Percentiles rank a stretch among this genome's conserved stretches.
Conservation (phyloP, 2,888 invertebrate genomes). For the Aleiodes leptofemur region DNA sequence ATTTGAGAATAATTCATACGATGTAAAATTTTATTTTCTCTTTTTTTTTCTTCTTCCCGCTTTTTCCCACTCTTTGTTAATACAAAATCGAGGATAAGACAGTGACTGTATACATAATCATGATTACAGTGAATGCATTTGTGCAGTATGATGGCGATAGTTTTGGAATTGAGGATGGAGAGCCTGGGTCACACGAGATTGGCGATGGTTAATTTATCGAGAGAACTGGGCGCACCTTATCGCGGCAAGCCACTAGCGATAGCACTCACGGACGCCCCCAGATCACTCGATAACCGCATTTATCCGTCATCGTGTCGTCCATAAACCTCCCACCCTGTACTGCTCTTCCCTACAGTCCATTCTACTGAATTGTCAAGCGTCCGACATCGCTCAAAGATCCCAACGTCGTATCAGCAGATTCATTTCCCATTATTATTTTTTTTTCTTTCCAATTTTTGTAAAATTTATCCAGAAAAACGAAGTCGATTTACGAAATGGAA, state of each 20-base stretch:
- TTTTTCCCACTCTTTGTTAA: background rate
- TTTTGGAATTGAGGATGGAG: slow-evolving; percentile 58
- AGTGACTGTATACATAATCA: slow-evolving; percentile 11
- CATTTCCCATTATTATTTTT: slow-evolving; percentile 3
- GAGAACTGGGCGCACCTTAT: slow-evolving; percentile 66
- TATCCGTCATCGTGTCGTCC: slow-evolving; percentile 34
- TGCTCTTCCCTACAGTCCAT: background rate
- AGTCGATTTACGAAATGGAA: background rate
- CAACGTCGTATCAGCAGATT: slow-evolving; percentile 10
- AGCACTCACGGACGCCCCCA: slow-evolving; percentile 74
- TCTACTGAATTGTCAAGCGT: background rate
- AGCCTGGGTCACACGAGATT: slow-evolving; percentile 74
- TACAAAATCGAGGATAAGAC: slow-evolving; percentile 8
- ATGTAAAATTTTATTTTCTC: background rate
- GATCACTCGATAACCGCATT: slow-evolving; percentile 72
- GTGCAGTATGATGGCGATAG: slow-evolving; percentile 37
- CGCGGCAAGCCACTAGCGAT: slow-evolving; percentile 62
- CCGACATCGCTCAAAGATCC: background rate
- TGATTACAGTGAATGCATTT: slow-evolving; percentile 43
- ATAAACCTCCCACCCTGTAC: background rate
- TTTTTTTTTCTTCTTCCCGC: background rate
- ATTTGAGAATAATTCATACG: background rate
- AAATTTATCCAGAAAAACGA: background rate
- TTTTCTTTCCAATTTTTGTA: background rate
- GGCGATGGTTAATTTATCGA: slow-evolving; percentile 60